Base-by-base conservation (phyloP, 2,797 vertebrate species). In the Choloepus didactylus region DNA sequence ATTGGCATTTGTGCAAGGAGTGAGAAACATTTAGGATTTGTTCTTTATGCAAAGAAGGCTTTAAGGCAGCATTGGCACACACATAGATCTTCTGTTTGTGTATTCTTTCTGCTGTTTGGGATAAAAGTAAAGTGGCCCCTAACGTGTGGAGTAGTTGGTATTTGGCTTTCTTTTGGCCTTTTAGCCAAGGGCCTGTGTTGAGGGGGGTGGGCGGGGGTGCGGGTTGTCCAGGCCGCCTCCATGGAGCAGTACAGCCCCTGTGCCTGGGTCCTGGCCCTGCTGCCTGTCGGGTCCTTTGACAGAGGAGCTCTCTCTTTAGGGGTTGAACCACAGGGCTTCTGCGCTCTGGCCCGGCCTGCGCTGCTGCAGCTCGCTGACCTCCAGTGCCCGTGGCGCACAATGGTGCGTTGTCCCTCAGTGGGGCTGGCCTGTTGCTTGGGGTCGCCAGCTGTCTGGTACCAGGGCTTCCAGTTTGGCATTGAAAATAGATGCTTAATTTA, bases 401-500 rank as follows among this genome's bases (percentile, higher is more conserved):
- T 72, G n/a, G 14, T 16, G n/a, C 72, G 62, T 88, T 84, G 70
- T 93, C 66, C 35, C 6, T 25, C 23, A 29, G 51, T 23, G 0
- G 5, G 62, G 15, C 29, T 11, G 2, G 46, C 54, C 73, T 80
- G 29, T 29, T 49, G 5, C 54, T 67, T 67, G 15, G 75, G 62
- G 44, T 38, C 73, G 60, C 44, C 21, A n/a, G 4, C 19, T 73
- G 49, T 60, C 89, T 92, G 73, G n/a, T 70, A 81, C 73, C 81
- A 49, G 51, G 35, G 70, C 64, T 86, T 90, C 73, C n/a, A 84
- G 54, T 67, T 77, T 82, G 93, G 59, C 29, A 49, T 25, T 44
- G 41, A 95, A 77, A 81, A 89, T 25, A 86, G 56, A 60, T 91
- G 64, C 25, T 93, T 91, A 67, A 87, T 95, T 93, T 49, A 93